Conservation (phyloP, 2,113 vertebrate species). For the Cercocebus atys region DNA sequence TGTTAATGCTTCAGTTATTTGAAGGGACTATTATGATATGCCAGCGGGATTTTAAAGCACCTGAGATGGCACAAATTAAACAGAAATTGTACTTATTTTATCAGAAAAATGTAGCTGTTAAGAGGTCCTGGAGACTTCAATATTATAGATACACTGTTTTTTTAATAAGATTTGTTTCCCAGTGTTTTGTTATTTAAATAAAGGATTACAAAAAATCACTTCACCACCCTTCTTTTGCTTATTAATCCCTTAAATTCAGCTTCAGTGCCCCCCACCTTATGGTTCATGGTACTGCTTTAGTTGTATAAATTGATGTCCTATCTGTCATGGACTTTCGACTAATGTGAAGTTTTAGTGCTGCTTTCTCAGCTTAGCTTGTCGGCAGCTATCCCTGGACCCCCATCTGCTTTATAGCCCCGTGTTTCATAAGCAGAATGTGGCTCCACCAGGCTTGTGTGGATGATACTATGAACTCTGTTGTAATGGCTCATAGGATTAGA, state of each 20-base stretch:
- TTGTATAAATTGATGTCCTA: constrained; percentile 19
- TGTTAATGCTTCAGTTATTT: constrained; percentile 47
- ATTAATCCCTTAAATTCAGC: constrained; percentile 42
- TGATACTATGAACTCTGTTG: constrained; percentile 75
- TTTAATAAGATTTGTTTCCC: constrained; percentile 3
- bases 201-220: neutral
- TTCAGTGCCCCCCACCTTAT: neutral
- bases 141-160: neutral
- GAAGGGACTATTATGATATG: constrained; percentile 2
- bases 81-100: neutral
- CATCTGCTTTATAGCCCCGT: constrained; percentile 42
- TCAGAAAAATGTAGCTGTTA: constrained; percentile 28
- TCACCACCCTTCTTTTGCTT: neutral
- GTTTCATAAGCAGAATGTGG: constrained; percentile 67
- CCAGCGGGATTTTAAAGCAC: neutral
- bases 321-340: neutral
- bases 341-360: neutral
- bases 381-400: neutral
- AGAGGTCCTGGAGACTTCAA: neutral
- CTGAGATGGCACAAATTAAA: neutral
- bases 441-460: constrained; percentile 65
- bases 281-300: neutral
- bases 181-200: constrained; percentile 41
- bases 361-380: constrained; percentile 28
- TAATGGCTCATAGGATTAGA: constrained; percentile 76